Conservation (phyloP, 1,140 invertebrate species). For the Hylaeus anthracinus region DNA sequence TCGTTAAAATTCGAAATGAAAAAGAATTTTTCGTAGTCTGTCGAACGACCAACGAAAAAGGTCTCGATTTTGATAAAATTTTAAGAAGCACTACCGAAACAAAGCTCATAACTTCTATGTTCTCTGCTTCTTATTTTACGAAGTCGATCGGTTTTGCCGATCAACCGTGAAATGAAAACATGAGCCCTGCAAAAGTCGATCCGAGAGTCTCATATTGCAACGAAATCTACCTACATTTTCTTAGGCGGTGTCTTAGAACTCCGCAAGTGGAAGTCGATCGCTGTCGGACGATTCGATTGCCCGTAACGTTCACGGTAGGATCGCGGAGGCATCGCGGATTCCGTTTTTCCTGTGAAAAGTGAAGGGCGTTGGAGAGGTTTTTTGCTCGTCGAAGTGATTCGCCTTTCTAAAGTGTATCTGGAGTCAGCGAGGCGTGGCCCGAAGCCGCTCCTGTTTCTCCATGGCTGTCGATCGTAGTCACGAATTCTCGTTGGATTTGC, state of each 20-base stretch:
- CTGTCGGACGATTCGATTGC: background rate
- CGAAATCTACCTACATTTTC: background rate
- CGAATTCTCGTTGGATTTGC: conserved; percentile 2
- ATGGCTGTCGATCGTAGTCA: background rate
- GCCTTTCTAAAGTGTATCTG: conserved; percentile 73
- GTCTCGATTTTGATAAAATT: no score
- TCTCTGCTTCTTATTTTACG: no score
- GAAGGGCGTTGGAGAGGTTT: conserved; percentile 68
- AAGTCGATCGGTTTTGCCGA: no score
- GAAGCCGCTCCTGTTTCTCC: conserved; percentile 40
- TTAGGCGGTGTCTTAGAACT: background rate
- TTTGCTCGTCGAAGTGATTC: conserved; percentile 63
- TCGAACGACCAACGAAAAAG: no score
- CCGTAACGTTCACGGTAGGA: background rate
- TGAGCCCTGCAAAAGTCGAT: no score
- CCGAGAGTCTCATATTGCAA: no score
- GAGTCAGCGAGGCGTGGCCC: conserved; percentile 30
- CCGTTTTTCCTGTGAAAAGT: conserved; percentile 72
- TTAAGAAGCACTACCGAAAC: no score
- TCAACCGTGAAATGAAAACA: no score
- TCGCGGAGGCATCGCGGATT: conserved; percentile 50
- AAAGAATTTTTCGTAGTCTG: no score
- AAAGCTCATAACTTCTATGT: no score
- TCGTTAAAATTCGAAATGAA: background rate
- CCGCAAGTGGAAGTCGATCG: background rate